A percentile compares a stretch with the other conserved stretches of the same genome.
phyloP scores from a whole-genome alignment of 2,888 invertebrate genomes.

The Slavum lentiscoides region DNA sequence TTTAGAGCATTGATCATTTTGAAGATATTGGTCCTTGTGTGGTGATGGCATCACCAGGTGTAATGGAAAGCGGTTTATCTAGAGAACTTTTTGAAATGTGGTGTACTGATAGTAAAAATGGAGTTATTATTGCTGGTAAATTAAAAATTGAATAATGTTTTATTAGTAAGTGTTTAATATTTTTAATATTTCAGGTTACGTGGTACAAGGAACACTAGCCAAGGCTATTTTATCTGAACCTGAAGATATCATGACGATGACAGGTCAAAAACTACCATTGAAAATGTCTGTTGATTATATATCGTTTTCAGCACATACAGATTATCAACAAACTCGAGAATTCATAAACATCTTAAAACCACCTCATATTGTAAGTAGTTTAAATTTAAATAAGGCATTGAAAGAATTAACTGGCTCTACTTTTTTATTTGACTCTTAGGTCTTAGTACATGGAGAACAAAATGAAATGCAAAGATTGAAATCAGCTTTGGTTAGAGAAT shows the following conservation, averaged over 20 bases:
- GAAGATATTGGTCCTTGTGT: slow-evolving; percentile 99
- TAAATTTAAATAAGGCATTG: background rate
- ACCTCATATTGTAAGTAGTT: slow-evolving; percentile 79
- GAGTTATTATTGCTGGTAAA: slow-evolving; percentile 92
- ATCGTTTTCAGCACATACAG: slow-evolving; percentile 98
- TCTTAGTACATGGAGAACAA: slow-evolving; percentile 96
- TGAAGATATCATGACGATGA: slow-evolving; percentile 93
- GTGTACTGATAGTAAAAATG: slow-evolving; percentile 98
- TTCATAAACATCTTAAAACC: slow-evolving; percentile 93
- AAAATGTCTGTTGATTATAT: slow-evolving; percentile 99
- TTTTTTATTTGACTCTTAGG: slow-evolving; percentile 61
- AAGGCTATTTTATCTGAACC: slow-evolving; percentile 96
- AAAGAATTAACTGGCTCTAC: background rate
- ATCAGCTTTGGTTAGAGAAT: slow-evolving; percentile 90
- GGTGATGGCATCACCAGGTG: slow-evolving; percentile 99
- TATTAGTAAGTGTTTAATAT: slow-evolving; percentile 13
- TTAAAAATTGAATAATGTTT: slow-evolving; percentile 16
- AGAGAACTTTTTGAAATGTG: slow-evolving; percentile 97
- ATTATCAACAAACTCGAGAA: slow-evolving; percentile 96
- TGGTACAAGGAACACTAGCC: slow-evolving; percentile 71
- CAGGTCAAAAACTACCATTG: slow-evolving; percentile 92
- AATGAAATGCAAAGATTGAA: slow-evolving; percentile 98
- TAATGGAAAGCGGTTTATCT: slow-evolving; percentile 99
- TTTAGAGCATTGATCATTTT: slow-evolving; percentile 95
- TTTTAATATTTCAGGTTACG: slow-evolving; percentile 52